phyloP scores from a whole-genome alignment of 2,797 vertebrate genomes.

The Sitta carolinensis region DNA sequence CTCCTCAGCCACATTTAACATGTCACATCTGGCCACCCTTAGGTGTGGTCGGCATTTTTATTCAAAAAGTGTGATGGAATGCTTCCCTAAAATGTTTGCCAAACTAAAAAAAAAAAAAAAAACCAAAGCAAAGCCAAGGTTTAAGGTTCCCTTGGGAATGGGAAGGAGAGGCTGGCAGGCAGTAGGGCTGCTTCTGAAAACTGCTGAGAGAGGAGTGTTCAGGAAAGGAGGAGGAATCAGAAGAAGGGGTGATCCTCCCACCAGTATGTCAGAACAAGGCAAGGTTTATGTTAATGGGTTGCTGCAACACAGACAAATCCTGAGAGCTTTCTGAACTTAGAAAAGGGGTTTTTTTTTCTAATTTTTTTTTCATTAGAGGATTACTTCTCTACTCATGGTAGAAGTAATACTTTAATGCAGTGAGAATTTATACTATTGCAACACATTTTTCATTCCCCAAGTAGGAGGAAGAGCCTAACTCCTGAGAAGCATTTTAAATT shows the following conservation, averaged over 20 bases:
- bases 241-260: neutral
- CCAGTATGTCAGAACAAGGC: neutral
- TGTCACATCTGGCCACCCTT: neutral
- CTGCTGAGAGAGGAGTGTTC: neutral
- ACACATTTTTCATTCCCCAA: neutral
- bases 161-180: neutral
- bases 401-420: neutral
- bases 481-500: neutral
- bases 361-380: neutral
- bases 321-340: neutral
- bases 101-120: neutral
- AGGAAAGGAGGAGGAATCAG: neutral
- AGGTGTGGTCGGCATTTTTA: neutral
- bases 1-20: neutral
- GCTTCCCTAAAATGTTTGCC: neutral
- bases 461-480: neutral
- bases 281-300: neutral
- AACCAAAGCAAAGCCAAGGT: neutral
- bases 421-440: neutral
- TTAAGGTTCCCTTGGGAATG: neutral
- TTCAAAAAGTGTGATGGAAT: neutral
- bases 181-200: neutral
- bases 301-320: neutral
- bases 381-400: neutral
- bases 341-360: neutral